Evolutionary conservation across 2,888 invertebrate species (phyloP).

Genomic region (Pristionchus maxplancki): DNA sequence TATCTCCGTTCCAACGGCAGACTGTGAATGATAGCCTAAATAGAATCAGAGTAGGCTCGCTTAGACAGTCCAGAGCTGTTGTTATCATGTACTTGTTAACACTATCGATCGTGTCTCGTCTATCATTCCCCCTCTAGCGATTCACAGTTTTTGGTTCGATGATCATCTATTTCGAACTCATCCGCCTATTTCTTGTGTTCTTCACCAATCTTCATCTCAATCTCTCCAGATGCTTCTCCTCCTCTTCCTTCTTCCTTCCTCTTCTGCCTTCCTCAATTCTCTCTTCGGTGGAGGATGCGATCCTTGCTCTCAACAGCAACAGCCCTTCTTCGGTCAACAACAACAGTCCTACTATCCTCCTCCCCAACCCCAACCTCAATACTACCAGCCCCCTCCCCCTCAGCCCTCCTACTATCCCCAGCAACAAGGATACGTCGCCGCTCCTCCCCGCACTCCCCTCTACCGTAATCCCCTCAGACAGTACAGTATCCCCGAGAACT

Average conservation of each 20-base stretch:
- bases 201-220: neutral
- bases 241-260: neutral
- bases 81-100: neutral
- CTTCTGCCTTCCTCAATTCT: neutral
- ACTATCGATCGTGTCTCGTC: neutral
- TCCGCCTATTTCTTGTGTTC: neutral
- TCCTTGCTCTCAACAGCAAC: neutral
- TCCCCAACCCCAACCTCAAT: constrained; percentile 9
- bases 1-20: neutral
- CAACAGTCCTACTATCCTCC: neutral
- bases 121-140: neutral
- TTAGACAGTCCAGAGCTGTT: neutral
- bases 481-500: neutral
- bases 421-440: constrained; percentile 2
- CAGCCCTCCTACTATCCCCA: constrained; percentile 6
- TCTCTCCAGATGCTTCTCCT: neutral
- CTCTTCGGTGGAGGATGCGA: neutral
- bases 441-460: neutral
- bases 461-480: constrained; percentile 9
- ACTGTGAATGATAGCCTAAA: neutral
- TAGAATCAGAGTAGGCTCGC: neutral
- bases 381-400: neutral
- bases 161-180: neutral
- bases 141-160: neutral
- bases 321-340: neutral